phyloP scores from a whole-genome alignment of 2,888 invertebrate genomes.

The Spicauda simplicius region DNA sequence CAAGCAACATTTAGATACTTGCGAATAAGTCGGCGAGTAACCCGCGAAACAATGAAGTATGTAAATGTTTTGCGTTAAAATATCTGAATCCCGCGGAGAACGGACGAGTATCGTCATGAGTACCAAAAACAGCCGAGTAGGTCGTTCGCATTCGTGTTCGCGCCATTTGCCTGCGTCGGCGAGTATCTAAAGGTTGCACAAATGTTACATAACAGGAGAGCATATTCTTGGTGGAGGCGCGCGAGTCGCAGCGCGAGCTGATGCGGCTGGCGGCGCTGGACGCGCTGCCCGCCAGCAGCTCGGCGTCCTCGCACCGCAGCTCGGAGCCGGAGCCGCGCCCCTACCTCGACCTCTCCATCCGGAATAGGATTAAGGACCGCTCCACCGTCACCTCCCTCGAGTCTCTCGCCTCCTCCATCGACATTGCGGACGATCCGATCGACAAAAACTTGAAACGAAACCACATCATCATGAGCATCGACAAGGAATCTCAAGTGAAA shows the following conservation, averaged over 20 bases:
- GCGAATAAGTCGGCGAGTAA: too few species aligned
- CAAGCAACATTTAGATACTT: too few species aligned
- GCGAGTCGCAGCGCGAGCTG: conserved; percentile 88
- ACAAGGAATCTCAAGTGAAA: conserved; percentile 71
- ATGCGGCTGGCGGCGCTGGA: conserved; percentile 70
- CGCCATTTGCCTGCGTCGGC: too few species aligned
- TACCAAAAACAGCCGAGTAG: too few species aligned
- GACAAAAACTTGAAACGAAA: conserved; percentile 61
- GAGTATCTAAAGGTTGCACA: too few species aligned
- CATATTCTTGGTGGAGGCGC: conserved; percentile 92
- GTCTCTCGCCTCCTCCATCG: conserved; percentile 77
- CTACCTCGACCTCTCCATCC: conserved; percentile 62
- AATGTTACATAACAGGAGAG: conserved; percentile 85
- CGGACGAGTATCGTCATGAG: background rate
- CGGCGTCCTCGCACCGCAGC: conserved; percentile 39
- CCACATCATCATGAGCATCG: conserved; percentile 54
- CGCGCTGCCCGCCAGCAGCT: conserved; percentile 46
- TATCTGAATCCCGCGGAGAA: conserved; percentile 32
- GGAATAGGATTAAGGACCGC: conserved; percentile 53
- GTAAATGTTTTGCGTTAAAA: too few species aligned
- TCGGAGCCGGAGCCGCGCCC: conserved; percentile 43
- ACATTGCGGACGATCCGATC: conserved; percentile 53
- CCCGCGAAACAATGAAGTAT: too few species aligned
- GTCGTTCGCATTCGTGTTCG: too few species aligned
- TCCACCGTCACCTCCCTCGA: conserved; percentile 85